Conservation (phyloP, 1,140 invertebrate genomes). For the Centruroides sculpturatus region DNA sequence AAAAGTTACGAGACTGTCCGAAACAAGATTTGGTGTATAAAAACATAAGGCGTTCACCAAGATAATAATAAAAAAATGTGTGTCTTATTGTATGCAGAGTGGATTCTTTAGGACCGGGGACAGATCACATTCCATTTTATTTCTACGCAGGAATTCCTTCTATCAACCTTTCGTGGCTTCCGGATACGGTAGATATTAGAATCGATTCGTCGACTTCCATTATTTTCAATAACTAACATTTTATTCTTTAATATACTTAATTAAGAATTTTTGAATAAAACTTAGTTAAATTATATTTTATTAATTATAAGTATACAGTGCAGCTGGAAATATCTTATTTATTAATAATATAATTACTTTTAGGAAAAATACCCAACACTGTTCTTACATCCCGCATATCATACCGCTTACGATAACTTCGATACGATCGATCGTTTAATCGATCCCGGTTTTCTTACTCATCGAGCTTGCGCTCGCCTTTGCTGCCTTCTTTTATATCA, state of each 20-base stretch:
- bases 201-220: no score
- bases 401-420: constrained; percentile 26
- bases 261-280: no score
- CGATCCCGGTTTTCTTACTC: constrained; percentile 24
- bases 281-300: no score
- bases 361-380: no score
- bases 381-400: constrained; percentile 22
- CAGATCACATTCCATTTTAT: constrained; percentile 21
- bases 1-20: no score
- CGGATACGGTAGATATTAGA: constrained; percentile 3
- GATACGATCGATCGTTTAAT: constrained; percentile 22
- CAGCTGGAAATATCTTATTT: no score
- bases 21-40: no score
- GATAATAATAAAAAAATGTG: neutral
- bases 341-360: no score
- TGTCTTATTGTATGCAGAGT: constrained; percentile 15
- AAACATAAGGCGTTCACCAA: no score
- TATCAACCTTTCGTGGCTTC: constrained; percentile 19
- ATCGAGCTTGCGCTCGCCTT: constrained; percentile 17
- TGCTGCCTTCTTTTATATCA: constrained; percentile 18
- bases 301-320: no score
- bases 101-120: constrained; percentile 18
- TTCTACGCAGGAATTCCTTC: constrained; percentile 22
- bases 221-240: no score
- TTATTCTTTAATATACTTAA: no score